Base-by-base conservation (phyloP, 2,888 invertebrate genomes). In the Pimpla rufipes region DNA sequence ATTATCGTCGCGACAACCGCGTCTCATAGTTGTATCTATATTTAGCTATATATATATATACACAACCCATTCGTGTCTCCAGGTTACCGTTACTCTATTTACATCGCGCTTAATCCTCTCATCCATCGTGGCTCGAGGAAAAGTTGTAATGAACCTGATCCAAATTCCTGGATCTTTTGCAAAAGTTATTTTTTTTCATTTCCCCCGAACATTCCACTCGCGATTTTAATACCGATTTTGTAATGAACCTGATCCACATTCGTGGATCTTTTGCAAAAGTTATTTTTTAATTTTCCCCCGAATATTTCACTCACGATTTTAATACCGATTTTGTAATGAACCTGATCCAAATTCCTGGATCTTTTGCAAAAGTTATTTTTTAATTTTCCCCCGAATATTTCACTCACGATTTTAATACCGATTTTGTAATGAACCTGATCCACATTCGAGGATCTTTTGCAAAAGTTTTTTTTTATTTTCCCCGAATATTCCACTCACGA, bases 91-190 rank as follows among this genome's bases (percentile, higher is more conserved):
- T 57, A 45, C 55, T 42, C 55, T 37, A 62, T 73, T 73, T 59
- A 73, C 45, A 73, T 47, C 11, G 73, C 37, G 18, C 52, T 75
- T 64, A 64, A 75, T 75, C 37, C 47, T 64, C 64, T 35, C 62
- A 18, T 73, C 13, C 59, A 64, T 62, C 50, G 35, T 21, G 13
- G 18, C 11, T 50, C 29, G 16, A 68, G 18, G 50, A 29, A 68
- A 68, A 50, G 13, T n/a, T 57, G 13, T 57, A 6, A 57, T n/a
- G 23, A 57, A 13, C 21, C 42, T 11, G 42, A 42, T 42, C 13
- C 40, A 64, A 64, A 42, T 64, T 42, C 18, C 21, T 18, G 40
- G 42, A 42, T 42, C 2, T 29, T 29, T 29, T 29, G 29, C 5
- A 29, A 5, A 2, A 29, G 2, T 29, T 29, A 29, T 29, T 29